Evolutionary conservation across 2,113 vertebrate species (phyloP).

Genomic region (Alexandromys fortis): DNA sequence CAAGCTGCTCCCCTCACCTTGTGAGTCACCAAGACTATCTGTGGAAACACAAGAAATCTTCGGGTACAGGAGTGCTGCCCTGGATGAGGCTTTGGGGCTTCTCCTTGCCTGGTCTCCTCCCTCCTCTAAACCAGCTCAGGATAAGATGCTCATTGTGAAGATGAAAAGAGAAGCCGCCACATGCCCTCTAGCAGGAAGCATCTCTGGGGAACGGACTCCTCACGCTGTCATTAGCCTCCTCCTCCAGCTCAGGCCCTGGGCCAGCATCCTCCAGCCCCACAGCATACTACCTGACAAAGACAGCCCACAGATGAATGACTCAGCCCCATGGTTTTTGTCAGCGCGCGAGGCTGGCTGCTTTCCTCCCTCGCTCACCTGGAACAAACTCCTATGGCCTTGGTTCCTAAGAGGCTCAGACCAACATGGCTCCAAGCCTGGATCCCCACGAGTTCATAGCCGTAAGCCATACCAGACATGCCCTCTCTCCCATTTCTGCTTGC

Average conservation of each 20-base stretch:
- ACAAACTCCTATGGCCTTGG: not conserved
- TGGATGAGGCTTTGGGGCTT: not conserved
- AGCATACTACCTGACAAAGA: constrained; percentile 38
- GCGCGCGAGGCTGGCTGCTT: not conserved
- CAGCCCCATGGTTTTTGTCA: not conserved
- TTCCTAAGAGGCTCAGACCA: not conserved
- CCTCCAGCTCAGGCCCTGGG: constrained; percentile 21
- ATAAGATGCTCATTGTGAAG: constrained; percentile 49
- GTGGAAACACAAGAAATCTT: not conserved
- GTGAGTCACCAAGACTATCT: not conserved
- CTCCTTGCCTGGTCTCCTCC: not conserved
- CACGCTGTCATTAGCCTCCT: constrained; percentile 45
- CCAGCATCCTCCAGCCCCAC: constrained; percentile 46
- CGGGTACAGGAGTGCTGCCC: not conserved
- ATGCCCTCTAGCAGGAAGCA: constrained; percentile 53
- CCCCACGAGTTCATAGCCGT: not conserved
- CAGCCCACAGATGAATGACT: not conserved
- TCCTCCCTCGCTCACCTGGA: not conserved
- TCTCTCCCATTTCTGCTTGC: not conserved
- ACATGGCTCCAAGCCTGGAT: not conserved
- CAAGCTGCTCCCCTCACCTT: not conserved
- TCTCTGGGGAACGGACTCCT: constrained; percentile 23
- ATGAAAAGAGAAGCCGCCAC: not conserved
- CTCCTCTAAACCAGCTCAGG: constrained; percentile 15
- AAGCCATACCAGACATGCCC: not conserved